Evolutionary conservation across 2,797 vertebrate genomes (phyloP).

Genomic region (Erethizon dorsatum): DNA sequence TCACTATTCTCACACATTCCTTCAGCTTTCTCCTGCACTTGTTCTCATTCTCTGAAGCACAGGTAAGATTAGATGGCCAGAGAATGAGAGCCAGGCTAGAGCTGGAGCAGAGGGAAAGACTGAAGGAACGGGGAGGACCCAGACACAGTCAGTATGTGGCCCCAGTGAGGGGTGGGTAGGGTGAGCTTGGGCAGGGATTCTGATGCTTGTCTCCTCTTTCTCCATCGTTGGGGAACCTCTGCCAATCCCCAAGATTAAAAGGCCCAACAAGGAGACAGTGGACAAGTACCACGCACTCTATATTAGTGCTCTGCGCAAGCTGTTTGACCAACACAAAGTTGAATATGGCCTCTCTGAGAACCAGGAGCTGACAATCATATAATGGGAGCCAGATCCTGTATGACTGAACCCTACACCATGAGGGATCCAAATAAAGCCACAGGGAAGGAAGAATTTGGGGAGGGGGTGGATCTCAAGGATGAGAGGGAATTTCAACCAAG

Average conservation of each 20-base stretch:
- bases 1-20: constrained; percentile 1
- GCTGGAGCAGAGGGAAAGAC: neutral
- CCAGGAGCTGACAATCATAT: constrained; percentile 87
- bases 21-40: constrained; percentile 3
- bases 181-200: neutral
- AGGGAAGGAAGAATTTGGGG: neutral
- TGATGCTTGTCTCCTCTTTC: constrained; percentile 52
- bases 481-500: neutral
- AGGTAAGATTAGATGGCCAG: neutral
- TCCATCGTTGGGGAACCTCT: constrained; percentile 88
- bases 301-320: constrained; percentile 85
- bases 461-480: neutral
- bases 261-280: constrained; percentile 85
- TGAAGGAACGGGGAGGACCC: neutral
- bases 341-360: constrained; percentile 86
- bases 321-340: constrained; percentile 90
- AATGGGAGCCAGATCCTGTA: constrained; percentile 46
- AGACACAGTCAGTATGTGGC: neutral
- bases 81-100: neutral
- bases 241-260: constrained; percentile 85
- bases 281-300: constrained; percentile 89
- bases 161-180: neutral
- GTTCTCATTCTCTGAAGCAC: constrained; percentile 22
- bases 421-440: neutral
- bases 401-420: neutral